A percentile compares a stretch with the other conserved stretches of the same genome.
Conservation (phyloP, 2,888 invertebrate species). For the Eristalis pertinax region DNA sequence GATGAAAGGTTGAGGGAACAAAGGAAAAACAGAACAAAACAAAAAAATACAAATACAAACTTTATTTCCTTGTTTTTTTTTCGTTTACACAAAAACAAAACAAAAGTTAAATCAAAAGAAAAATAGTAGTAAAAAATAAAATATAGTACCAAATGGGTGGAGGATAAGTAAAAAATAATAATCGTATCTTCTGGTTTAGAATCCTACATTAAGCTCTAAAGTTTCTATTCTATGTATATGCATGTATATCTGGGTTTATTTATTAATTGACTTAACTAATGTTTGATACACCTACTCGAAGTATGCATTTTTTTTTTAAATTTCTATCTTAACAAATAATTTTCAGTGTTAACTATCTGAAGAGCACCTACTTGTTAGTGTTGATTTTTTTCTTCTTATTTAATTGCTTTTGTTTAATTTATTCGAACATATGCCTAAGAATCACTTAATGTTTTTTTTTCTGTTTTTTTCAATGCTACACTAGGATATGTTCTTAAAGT, state of each 20-base stretch:
- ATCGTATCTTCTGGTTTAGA: conserved; percentile 10
- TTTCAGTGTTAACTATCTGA: conserved; percentile 75
- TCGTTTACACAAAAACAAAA: conserved; percentile 35
- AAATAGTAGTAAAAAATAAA: conserved; percentile 11
- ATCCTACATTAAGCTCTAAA: conserved; percentile 24
- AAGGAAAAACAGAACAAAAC: conserved; percentile 4
- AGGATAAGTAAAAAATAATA: conserved; percentile 4
- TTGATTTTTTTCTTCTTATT: conserved; percentile 15
- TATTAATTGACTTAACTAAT: conserved; percentile 56
- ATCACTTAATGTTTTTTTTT: neutral
- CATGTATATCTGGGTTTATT: conserved; percentile 2
- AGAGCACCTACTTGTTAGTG: conserved; percentile 59
- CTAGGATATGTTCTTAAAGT: conserved; percentile 68
- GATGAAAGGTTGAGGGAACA: neutral
- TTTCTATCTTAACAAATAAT: conserved; percentile 74
- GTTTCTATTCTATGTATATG: conserved; percentile 1
- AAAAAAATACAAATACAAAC: conserved; percentile 25
- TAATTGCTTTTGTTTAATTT: conserved; percentile 38
- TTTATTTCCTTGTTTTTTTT: conserved; percentile 31
- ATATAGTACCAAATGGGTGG: conserved; percentile 18
- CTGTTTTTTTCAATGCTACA: conserved; percentile 14
- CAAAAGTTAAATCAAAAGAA: conserved; percentile 18
- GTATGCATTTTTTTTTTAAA: conserved; percentile 63
- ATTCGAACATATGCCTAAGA: conserved; percentile 14
- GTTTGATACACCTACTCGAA: conserved; percentile 25